Percentiles rank a stretch among this genome's conserved stretches.
phyloP scores from a whole-genome alignment of 2,797 vertebrate species.

The Vipera latastei region DNA sequence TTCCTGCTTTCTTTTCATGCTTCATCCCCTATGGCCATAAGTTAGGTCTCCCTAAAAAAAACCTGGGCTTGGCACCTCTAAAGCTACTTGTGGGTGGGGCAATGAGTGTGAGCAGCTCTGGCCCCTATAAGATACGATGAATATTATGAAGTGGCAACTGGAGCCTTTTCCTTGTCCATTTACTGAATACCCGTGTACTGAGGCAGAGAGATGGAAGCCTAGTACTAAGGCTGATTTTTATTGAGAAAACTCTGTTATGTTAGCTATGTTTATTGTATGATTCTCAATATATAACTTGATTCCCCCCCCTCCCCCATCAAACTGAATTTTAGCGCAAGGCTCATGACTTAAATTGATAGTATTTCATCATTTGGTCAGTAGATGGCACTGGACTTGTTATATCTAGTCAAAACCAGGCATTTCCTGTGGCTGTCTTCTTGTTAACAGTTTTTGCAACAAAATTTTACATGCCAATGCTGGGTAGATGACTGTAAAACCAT shows the following conservation, averaged over 20 bases:
- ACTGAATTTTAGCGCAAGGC: not conserved
- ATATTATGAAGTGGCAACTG: not conserved
- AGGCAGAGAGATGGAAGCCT: not conserved
- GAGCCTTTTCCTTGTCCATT: not conserved
- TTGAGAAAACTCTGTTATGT: not conserved
- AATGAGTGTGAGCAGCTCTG: not conserved
- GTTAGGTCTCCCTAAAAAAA: not conserved
- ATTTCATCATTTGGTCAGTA: not conserved
- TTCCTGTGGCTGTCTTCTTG: not conserved
- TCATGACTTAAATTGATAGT: not conserved
- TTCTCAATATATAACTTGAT: too few species aligned
- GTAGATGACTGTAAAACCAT: not conserved
- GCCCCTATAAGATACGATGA: constrained; percentile 1
- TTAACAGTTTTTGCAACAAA: not conserved
- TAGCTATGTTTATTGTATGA: too few species aligned
- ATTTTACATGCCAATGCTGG: not conserved
- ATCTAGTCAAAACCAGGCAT: not conserved
- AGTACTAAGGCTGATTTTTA: constrained; percentile 18
- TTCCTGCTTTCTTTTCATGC: not conserved
- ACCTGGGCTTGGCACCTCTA: not conserved
- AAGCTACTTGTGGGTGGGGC: not conserved
- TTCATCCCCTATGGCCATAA: not conserved
- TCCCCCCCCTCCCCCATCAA: not conserved
- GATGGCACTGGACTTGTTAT: not conserved
- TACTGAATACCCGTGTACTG: not conserved